phyloP scores from a whole-genome alignment of 1,140 invertebrate species.

The Scylla paramamosain region DNA sequence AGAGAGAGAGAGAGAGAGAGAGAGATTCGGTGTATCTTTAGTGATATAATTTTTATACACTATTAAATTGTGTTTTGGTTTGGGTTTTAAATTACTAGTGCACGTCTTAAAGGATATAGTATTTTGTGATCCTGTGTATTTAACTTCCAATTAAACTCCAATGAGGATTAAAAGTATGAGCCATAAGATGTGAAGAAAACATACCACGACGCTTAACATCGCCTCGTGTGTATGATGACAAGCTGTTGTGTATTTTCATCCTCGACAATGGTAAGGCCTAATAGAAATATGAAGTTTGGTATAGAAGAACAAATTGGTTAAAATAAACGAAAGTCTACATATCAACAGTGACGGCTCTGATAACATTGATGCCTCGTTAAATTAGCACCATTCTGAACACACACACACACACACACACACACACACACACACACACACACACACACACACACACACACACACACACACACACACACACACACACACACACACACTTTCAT shows the following conservation, averaged over 20 bases:
- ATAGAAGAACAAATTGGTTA: background rate
- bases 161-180: too few species aligned
- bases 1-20: background rate
- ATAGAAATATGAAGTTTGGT: background rate
- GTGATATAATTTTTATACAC: too few species aligned
- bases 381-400: background rate
- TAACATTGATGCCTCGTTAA: too few species aligned
- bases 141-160: too few species aligned
- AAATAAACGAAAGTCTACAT: background rate
- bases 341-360: background rate
- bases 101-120: too few species aligned
- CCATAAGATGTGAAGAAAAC: background rate
- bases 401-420: conserved; percentile 17
- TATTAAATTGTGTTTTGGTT: too few species aligned
- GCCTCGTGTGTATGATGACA: background rate
- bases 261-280: background rate
- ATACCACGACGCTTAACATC: background rate
- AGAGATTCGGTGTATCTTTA: too few species aligned
- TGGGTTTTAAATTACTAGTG: too few species aligned
- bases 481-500: background rate
- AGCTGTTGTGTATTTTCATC: background rate
- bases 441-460: conserved; percentile 5
- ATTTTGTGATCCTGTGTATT: too few species aligned
- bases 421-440: conserved; percentile 12
- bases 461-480: conserved; percentile 18